A percentile compares a stretch with the other conserved stretches of the same genome.
These are phyloP conservation scores for Acleris sparsana DNA, from an alignment of 2,888 invertebrate genomes.

Conservation along the genomic window DNA sequence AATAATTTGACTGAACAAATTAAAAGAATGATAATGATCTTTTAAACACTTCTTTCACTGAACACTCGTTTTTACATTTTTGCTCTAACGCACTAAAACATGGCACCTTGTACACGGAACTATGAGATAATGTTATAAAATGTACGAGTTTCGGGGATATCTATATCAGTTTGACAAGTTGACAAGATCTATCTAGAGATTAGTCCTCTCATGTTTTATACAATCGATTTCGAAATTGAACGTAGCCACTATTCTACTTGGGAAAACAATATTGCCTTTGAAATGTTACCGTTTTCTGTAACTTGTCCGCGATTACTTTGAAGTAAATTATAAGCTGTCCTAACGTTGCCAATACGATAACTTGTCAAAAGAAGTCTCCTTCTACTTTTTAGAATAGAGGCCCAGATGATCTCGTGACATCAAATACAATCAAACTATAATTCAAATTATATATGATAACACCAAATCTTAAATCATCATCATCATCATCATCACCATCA, in stretches of 20 bases:
- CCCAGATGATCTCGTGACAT: neutral
- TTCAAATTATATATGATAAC: too few species aligned
- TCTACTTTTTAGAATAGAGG: too few species aligned
- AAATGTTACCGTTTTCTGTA: too few species aligned
- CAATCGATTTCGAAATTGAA: constrained; percentile 26
- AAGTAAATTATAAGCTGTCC: too few species aligned
- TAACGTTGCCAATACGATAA: too few species aligned
- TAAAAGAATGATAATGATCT: constrained; percentile 30
- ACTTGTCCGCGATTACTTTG: too few species aligned
- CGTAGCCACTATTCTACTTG: neutral
- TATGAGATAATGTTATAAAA: constrained; percentile 19
- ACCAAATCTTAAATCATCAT: too few species aligned
- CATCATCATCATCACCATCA: too few species aligned
- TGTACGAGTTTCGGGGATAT: constrained; percentile 21
- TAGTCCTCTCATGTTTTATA: constrained; percentile 4
- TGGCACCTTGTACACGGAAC: constrained; percentile 19
- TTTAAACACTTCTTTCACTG: constrained; percentile 19
- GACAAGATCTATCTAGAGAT: constrained; percentile 22
- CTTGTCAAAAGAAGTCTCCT: too few species aligned
- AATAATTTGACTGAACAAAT: constrained; percentile 38
- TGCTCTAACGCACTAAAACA: constrained; percentile 23
- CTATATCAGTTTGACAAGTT: constrained; percentile 31
- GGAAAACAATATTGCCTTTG: too few species aligned
- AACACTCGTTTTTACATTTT: constrained; percentile 29
- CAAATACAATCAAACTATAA: too few species aligned